Evolutionary conservation across 2,113 vertebrate species (phyloP).

Genomic region (Machaerirhynchus nigripectus): DNA sequence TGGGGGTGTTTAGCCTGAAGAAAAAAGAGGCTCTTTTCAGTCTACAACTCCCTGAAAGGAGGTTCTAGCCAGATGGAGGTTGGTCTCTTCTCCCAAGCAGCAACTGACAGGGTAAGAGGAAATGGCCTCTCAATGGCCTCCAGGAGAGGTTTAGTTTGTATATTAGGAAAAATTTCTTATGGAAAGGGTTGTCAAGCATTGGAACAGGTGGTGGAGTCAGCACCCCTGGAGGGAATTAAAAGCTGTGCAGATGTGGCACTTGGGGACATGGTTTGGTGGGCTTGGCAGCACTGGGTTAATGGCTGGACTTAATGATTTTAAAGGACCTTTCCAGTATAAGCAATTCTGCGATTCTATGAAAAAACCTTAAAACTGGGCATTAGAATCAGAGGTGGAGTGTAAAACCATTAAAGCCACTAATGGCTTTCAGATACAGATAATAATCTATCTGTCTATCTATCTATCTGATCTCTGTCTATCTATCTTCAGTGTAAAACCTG

Average conservation of each 20-base stretch:
- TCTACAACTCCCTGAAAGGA: background rate
- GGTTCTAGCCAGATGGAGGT: accelerated
- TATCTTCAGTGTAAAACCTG: background rate
- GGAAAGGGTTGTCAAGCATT: background rate
- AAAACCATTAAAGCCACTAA: background rate
- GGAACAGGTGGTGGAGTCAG: background rate
- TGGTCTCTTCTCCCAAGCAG: background rate
- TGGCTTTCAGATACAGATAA: background rate
- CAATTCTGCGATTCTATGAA: background rate
- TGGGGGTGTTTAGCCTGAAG: background rate
- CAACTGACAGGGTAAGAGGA: background rate
- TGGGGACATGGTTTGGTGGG: background rate
- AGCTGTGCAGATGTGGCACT: background rate
- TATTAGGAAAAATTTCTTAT: background rate
- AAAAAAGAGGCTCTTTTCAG: background rate
- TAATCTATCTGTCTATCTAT: background rate
- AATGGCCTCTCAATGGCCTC: background rate
- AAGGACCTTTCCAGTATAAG: background rate
- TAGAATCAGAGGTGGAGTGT: background rate
- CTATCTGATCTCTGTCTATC: background rate
- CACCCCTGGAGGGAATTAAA: background rate
- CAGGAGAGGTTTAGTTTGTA: background rate
- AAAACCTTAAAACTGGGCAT: background rate
- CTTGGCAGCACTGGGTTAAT: background rate
- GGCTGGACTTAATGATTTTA: background rate